A percentile compares a stretch with the other conserved stretches of the same genome.
phyloP scores from a whole-genome alignment of 2,113 vertebrate genomes.

The Melanerpes formicivorus region DNA sequence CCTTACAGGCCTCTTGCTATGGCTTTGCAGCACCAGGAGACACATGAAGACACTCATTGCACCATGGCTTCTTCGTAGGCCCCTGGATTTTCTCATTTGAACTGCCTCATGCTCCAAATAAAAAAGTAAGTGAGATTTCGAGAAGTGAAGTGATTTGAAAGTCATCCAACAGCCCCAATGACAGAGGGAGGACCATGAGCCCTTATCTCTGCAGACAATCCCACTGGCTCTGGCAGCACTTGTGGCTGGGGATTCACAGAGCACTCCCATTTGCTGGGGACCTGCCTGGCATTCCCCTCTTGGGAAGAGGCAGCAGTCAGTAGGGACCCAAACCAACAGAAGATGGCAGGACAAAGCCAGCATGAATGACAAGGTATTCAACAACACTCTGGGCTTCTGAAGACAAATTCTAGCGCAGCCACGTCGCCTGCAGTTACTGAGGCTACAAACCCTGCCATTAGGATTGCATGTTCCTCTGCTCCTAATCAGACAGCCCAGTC shows the following conservation, averaged over 20 bases:
- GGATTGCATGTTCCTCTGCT: neutral
- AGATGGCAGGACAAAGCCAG: neutral
- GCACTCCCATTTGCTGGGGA: neutral
- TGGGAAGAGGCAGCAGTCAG: neutral
- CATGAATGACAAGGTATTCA: neutral
- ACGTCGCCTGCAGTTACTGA: neutral
- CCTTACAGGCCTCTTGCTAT: neutral
- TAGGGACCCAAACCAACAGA: neutral
- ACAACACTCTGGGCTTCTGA: neutral
- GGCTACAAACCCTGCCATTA: neutral
- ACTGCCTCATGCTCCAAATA: fast-evolving
- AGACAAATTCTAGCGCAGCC: neutral
- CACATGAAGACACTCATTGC: fast-evolving
- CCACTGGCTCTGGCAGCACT: fast-evolving
- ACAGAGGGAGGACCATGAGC: neutral
- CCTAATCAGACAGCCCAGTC: neutral
- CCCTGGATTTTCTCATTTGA: neutral
- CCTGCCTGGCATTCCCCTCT: neutral
- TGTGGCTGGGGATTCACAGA: fast-evolving
- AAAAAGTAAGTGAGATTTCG: neutral
- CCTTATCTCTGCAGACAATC: neutral
- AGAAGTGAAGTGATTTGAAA: neutral
- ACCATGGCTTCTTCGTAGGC: neutral
- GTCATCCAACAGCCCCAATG: neutral
- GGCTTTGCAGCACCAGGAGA: neutral